These are phyloP conservation scores for Tetrapedia diversipes DNA, from an alignment of 2,888 invertebrate species.

Conservation along the genomic window DNA sequence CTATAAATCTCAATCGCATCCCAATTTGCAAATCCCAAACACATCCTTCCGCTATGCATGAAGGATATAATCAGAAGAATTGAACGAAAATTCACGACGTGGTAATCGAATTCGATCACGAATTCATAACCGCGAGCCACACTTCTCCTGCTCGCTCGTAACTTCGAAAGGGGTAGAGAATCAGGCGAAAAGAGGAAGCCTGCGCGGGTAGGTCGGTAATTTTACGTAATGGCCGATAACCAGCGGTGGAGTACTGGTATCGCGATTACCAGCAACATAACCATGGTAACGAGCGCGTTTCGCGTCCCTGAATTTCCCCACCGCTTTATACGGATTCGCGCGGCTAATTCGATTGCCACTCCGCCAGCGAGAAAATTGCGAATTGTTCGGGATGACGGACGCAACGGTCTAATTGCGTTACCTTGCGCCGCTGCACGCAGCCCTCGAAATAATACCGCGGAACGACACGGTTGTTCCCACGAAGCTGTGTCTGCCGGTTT, in stretches of 20 bases:
- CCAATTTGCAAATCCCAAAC: too few species aligned
- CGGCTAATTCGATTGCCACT: constrained; percentile 28
- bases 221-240: background rate
- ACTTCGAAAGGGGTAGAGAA: too few species aligned
- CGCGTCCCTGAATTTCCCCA: constrained; percentile 31
- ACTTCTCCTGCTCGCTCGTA: too few species aligned
- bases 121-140: too few species aligned
- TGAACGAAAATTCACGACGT: too few species aligned
- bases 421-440: constrained; percentile 15
- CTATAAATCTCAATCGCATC: too few species aligned
- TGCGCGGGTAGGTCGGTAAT: background rate
- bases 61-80: too few species aligned
- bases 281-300: constrained; percentile 10
- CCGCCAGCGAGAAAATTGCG: constrained; percentile 44
- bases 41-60: too few species aligned
- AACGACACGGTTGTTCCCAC: constrained; percentile 27
- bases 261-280: constrained; percentile 19
- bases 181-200: too few species aligned
- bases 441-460: constrained; percentile 28
- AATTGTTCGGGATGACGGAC: constrained; percentile 51
- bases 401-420: constrained; percentile 49
- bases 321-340: constrained; percentile 29
- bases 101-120: too few species aligned
- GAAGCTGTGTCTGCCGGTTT: constrained; percentile 25
- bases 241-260: background rate